phyloP scores from a whole-genome alignment of 2,113 vertebrate species.

The Motacilla tschutschensis region DNA sequence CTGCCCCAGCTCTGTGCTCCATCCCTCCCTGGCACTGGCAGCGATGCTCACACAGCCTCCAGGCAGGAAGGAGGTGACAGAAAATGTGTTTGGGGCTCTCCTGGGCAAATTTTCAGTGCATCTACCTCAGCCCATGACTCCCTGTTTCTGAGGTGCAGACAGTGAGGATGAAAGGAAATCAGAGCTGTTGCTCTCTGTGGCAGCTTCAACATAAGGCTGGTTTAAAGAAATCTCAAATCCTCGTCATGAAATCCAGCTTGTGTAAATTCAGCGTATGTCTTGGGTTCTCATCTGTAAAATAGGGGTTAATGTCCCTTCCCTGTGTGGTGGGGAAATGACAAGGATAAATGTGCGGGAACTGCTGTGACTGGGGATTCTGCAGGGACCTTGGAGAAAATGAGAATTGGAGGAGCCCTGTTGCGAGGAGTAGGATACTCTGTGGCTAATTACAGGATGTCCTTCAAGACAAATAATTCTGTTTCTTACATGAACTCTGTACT shows the following conservation, averaged over 20 bases:
- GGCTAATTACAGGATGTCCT: slow-evolving; percentile 26
- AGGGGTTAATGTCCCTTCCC: neutral
- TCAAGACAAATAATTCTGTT: slow-evolving; percentile 32
- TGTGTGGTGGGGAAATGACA: neutral
- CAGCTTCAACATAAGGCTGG: fast-evolving
- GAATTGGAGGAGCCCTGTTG: neutral
- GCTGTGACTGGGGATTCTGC: neutral
- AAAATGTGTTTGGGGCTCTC: neutral
- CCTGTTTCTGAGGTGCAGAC: neutral
- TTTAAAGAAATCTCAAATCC: neutral
- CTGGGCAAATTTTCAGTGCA: neutral
- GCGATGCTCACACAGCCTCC: fast-evolving
- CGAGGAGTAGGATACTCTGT: neutral
- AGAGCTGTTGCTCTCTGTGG: neutral
- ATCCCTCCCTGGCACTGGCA: neutral
- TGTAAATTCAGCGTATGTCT: neutral
- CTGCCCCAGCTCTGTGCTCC: neutral
- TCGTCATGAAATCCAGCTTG: neutral
- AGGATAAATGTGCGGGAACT: neutral
- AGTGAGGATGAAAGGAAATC: neutral
- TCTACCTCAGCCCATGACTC: neutral
- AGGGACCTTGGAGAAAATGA: slow-evolving; percentile 2
- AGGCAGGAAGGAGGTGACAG: neutral
- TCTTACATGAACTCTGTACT: neutral
- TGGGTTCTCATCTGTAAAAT: neutral